Evolutionary conservation across 2,113 vertebrate genomes (phyloP), one percentile per base, ranked within the genome.

Genomic region (Oncorhynchus tshawytscha): DNA sequence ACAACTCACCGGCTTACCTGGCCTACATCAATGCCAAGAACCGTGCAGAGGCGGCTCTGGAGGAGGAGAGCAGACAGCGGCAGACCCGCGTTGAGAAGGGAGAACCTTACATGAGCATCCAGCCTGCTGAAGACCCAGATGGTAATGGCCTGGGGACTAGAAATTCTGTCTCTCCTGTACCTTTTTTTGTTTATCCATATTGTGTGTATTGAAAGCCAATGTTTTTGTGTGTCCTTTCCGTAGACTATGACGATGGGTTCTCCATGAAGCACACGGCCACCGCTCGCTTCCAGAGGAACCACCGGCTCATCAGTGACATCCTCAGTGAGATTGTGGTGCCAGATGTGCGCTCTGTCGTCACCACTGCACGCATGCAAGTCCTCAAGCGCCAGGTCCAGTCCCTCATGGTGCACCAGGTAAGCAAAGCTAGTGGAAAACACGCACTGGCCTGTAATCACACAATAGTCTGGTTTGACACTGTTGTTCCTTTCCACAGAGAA

Each of bases 1-100:
- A 99, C 84, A 99, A 99, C 90, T 99, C 98, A 0, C 97, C 98
- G 0, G 96, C 97, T 1, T 99, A 99, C 92, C 94, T 99, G 59
- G 97, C 98, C 49, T 99, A 99, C 78, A 95, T 99, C 84, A 99
- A 99, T 6, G 98, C 98, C 2, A 99, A 99, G 87, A 99, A 97
- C 76, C 95, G 98, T 0, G 98, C 98, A 0, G 97, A 99, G 90
- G 98, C 98, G 0, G 98, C 98, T 0, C 87, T 98, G 87, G 98
- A 99, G 80, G 98, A 99, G 86, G 98, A 99, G 87, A 99, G 96
- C 89, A 88, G 98, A 5, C 98, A 99, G 87, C 91, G 98, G 71
- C 98, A 99, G 92, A 98, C 95, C 0, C 96, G 97, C 57, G 94
- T 98, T 90, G 98, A 99, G 90, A 99, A 99, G 22, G 97, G 97